A percentile compares a stretch with the other conserved stretches of the same genome.
Conservation (phyloP, 2,113 vertebrate genomes). For the Macrotis lagotis region DNA sequence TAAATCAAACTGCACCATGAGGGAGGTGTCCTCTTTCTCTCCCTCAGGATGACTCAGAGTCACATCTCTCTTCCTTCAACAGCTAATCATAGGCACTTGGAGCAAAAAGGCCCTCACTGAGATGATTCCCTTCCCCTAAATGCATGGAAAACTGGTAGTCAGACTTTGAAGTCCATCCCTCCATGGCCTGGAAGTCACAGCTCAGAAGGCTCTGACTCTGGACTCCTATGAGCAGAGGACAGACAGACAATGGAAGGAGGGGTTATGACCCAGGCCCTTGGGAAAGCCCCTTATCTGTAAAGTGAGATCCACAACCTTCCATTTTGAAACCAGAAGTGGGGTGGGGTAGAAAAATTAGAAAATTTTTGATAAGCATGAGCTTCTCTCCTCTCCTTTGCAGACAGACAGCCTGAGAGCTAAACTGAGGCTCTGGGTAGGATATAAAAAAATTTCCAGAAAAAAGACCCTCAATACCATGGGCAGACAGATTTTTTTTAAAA, state of each 20-base stretch:
- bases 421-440: not conserved
- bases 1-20: not conserved
- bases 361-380: not conserved
- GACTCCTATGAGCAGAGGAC: not conserved
- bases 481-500: not conserved
- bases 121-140: not conserved
- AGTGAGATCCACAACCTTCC: not conserved
- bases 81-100: not conserved
- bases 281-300: not conserved
- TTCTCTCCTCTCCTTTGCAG: not conserved
- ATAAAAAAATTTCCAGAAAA: not conserved
- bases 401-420: not conserved
- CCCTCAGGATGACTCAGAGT: constrained; percentile 1
- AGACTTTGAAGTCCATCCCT: not conserved
- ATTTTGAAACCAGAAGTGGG: not conserved
- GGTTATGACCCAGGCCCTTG: not conserved
- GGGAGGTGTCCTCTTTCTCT: not conserved
- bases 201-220: not conserved
- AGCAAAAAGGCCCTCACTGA: not conserved
- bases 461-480: not conserved
- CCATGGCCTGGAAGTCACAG: not conserved
- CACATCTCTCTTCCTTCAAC: not conserved
- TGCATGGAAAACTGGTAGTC: too few species aligned
- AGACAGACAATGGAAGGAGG: not conserved
- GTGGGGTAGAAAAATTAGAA: not conserved